Evolutionary conservation across 2,888 invertebrate species (phyloP), one percentile per base, ranked within the genome.

Genomic region (Salpingus planirostris): DNA sequence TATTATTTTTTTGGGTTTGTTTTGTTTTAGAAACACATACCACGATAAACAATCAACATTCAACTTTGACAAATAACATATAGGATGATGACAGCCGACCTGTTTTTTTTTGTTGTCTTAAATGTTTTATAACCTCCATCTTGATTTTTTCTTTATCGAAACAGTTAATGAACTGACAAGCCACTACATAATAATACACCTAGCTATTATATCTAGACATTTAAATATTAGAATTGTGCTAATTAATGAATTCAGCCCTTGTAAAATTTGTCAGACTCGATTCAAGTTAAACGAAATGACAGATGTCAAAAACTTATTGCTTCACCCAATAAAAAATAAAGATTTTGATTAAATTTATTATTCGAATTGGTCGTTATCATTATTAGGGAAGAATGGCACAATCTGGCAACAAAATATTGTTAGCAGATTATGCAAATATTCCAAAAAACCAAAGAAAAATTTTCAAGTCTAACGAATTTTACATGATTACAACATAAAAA

Each of bases 191-290:
- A 50, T 57, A 57, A 51, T 57, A 58, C 59, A 59, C 45, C 46
- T 56, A 60, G 49, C 58, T 60, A 59, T 38, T n/a, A 29, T 22
- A 39, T 44, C 55, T 59, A 60, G 50, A 60, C 59, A 60, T 60
- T 57, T 56, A 60, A 57, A 57, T 53, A 55, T 52, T 52, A 46
- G 49, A 48, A 48, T 46, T 51, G 47, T 53, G 49, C 45, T 46
- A 47, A 47, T 40, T 43, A 42, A 38, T 39, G 10, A 4, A 23
- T 18, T 40, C n/a, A n/a, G 24, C 26, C 13, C 24, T 14, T 15
- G 46, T 40, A 44, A 47, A 46, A 49, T 49, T 49, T 45, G 48
- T 47, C 44, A 50, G 50, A 53, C 46, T 33, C n/a, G n/a, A n/a
- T n/a, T n/a, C n/a, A n/a, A n/a, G n/a, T n/a, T n/a, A n/a, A n/a